Evolutionary conservation across 2,888 invertebrate species (phyloP).

Genomic region (Apodemia mormo): DNA sequence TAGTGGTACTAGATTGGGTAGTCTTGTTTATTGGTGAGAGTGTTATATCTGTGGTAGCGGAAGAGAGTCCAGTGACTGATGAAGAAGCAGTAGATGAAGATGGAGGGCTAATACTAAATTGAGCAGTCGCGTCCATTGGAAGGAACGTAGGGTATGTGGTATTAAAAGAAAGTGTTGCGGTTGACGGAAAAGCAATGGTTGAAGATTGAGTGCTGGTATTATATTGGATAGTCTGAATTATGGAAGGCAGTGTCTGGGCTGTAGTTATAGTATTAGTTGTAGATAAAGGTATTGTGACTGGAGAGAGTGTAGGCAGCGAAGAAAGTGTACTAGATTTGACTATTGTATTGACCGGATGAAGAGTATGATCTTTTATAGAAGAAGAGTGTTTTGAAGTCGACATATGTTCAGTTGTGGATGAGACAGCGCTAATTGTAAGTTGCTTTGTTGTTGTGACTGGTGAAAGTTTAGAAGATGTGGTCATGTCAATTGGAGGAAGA

Average conservation of each 20-base stretch:
- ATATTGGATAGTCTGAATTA: constrained; percentile 6
- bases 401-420: too few species aligned
- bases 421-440: too few species aligned
- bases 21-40: not conserved
- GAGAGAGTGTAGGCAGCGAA: too few species aligned
- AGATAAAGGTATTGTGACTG: too few species aligned
- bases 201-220: not conserved
- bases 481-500: too few species aligned
- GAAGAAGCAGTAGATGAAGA: not conserved
- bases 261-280: not conserved
- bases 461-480: too few species aligned
- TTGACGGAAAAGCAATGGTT: not conserved
- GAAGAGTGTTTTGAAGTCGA: too few species aligned
- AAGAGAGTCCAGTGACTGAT: not conserved
- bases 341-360: too few species aligned
- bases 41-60: not conserved
- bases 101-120: constrained; percentile 4
- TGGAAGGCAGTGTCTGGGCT: constrained; percentile 14
- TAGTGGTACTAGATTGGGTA: not conserved
- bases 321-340: too few species aligned
- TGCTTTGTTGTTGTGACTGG: too few species aligned
- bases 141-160: constrained; percentile 14
- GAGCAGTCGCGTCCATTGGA: constrained; percentile 4
- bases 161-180: not conserved
- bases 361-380: too few species aligned